These are phyloP conservation scores for Aldabrachelys gigantea DNA, from an alignment of 2,113 vertebrate genomes.

Conservation along the genomic window DNA sequence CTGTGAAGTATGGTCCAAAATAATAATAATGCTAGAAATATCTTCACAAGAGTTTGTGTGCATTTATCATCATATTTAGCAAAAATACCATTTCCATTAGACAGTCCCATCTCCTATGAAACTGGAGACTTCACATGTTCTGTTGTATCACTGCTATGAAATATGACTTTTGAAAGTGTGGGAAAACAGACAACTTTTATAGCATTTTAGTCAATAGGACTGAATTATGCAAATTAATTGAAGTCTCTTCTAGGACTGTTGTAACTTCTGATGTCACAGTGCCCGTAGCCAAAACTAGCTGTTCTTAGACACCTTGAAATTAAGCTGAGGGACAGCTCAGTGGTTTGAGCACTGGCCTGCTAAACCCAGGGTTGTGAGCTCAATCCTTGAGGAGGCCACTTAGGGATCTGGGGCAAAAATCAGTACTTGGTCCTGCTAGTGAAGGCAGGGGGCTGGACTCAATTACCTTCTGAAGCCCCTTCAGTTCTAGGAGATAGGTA, in stretches of 20 bases:
- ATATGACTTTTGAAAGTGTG: not conserved
- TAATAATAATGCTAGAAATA: not conserved
- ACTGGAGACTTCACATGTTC: not conserved
- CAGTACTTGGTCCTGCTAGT: no score
- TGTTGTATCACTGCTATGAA: not conserved
- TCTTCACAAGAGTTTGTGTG: not conserved
- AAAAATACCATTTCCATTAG: not conserved
- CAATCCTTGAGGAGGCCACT: no score
- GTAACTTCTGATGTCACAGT: slow-evolving; percentile 7
- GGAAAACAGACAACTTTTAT: not conserved
- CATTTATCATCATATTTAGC: not conserved
- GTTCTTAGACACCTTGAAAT: not conserved
- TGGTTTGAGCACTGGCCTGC: no score
- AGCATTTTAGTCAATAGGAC: slow-evolving; percentile 51
- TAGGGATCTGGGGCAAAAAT: no score
- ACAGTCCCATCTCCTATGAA: not conserved
- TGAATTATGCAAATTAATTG: slow-evolving; percentile 55
- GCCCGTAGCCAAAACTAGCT: not conserved
- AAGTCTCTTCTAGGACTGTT: slow-evolving; percentile 26
- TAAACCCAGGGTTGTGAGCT: no score
- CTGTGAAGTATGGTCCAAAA: not conserved
- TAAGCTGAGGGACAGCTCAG: not conserved
- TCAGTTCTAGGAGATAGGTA: no score
- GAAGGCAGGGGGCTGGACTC: no score
- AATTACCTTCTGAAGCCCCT: no score